phyloP scores from a whole-genome alignment of 2,113 vertebrate genomes.

The Sapajus apella region DNA sequence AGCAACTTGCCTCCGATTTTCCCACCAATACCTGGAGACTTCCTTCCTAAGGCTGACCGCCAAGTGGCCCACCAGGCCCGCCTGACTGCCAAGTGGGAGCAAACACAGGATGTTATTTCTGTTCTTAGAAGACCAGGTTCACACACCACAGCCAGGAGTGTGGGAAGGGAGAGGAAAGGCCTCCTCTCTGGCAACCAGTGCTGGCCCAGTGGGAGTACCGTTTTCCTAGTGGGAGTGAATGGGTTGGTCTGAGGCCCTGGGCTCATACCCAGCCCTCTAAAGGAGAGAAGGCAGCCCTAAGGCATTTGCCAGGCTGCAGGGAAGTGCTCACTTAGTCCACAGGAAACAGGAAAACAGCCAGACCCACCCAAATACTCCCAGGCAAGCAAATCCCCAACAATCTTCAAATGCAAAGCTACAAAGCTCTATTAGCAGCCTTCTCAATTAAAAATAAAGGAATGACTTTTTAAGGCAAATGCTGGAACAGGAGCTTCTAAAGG shows the following conservation, averaged over 20 bases:
- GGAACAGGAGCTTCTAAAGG: neutral
- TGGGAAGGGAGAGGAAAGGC: neutral
- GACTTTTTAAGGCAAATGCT: neutral
- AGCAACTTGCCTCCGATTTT: neutral
- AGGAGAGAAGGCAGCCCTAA: neutral
- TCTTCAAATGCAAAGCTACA: neutral
- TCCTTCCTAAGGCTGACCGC: neutral
- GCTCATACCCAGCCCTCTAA: neutral
- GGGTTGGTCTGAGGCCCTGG: too few species aligned
- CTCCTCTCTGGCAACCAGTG: neutral
- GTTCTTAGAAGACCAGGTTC: neutral
- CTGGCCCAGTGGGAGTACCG: neutral
- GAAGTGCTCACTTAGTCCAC: rapidly evolving
- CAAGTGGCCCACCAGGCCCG: neutral
- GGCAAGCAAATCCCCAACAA: neutral
- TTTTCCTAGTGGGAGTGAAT: neutral
- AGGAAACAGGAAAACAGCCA: neutral
- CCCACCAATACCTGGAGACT: neutral
- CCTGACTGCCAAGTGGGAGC: neutral
- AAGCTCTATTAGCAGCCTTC: neutral
- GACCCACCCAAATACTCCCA: too few species aligned
- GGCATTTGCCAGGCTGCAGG: neutral
- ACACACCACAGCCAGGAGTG: neutral
- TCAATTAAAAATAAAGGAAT: neutral
- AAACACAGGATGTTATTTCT: slow-evolving; percentile 43